Evolutionary conservation across 2,888 invertebrate genomes (phyloP).

Genomic region (Aporophyla nigra): DNA sequence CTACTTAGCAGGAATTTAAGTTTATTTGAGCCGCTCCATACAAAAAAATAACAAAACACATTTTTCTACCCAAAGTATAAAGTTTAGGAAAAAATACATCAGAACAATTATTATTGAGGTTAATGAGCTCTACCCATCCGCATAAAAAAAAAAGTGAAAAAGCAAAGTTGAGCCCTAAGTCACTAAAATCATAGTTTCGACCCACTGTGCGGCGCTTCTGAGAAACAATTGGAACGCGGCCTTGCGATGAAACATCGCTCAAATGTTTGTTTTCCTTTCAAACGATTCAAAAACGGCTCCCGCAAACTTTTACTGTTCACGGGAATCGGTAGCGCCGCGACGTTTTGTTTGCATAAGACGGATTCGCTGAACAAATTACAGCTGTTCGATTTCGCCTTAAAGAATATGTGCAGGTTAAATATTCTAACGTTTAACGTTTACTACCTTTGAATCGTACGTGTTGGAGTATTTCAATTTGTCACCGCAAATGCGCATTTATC

Average conservation of each 20-base stretch:
- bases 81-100: no score
- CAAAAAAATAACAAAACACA: no score
- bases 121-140: no score
- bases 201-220: no score
- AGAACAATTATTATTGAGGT: no score
- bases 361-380: slow-evolving; percentile 83
- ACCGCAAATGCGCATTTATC: slow-evolving; percentile 39
- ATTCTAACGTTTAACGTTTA: slow-evolving; percentile 71
- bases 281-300: slow-evolving; percentile 85
- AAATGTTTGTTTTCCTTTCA: slow-evolving; percentile 87
- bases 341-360: slow-evolving; percentile 84
- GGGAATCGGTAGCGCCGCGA: slow-evolving; percentile 80
- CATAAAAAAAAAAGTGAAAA: no score
- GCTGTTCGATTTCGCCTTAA: slow-evolving; percentile 76
- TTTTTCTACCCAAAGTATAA: no score
- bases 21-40: no score
- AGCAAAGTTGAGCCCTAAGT: no score
- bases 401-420: slow-evolving; percentile 73
- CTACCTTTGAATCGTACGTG: slow-evolving; percentile 29
- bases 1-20: no score
- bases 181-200: no score
- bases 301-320: slow-evolving; percentile 85
- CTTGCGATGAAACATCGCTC: slow-evolving; percentile 85
- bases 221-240: slow-evolving; percentile 83
- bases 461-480: slow-evolving; percentile 27